A percentile compares a stretch with the other conserved stretches of the same genome.
These are phyloP conservation scores for Litoditis marina DNA, from an alignment of 2,888 invertebrate species.

Conservation along the genomic window DNA sequence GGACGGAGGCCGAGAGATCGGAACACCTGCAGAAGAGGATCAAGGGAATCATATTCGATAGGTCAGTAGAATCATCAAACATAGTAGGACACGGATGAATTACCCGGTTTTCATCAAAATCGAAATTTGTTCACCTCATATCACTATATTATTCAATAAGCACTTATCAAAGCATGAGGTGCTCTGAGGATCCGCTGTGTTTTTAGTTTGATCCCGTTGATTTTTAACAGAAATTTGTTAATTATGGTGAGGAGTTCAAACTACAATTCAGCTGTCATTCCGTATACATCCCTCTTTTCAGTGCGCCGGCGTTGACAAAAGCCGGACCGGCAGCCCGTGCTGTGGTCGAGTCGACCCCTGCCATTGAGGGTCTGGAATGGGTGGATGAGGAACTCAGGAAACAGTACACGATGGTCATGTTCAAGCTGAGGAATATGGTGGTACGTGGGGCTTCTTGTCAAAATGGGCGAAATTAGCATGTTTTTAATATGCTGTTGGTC, in stretches of 20 bases:
- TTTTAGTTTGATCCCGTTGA: too few species aligned
- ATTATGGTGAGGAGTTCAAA: too few species aligned
- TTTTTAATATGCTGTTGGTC: too few species aligned
- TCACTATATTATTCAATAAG: too few species aligned
- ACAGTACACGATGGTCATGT: constrained; percentile 9
- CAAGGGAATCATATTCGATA: constrained; percentile 38
- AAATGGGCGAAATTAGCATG: too few species aligned
- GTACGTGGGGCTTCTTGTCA: constrained; percentile 12
- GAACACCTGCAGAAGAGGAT: constrained; percentile 32
- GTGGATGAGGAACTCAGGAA: constrained; percentile 6
- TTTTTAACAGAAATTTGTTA: too few species aligned
- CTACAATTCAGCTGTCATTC: too few species aligned
- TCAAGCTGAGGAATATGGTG: constrained; percentile 14
- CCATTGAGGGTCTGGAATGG: constrained; percentile 25
- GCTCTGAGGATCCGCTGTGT: too few species aligned
- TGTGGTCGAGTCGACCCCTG: constrained; percentile 38
- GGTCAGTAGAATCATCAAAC: constrained; percentile 13
- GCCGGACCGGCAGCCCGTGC: constrained; percentile 35
- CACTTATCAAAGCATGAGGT: too few species aligned
- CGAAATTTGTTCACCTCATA: too few species aligned
- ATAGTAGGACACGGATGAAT: background rate
- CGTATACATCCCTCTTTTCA: background rate
- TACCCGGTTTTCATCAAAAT: too few species aligned
- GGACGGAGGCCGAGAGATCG: constrained; percentile 37
- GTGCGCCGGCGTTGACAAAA: constrained; percentile 32